Evolutionary conservation across 2,888 invertebrate genomes (phyloP), one percentile per base, ranked within the genome.

Genomic region (Noctua janthe): DNA sequence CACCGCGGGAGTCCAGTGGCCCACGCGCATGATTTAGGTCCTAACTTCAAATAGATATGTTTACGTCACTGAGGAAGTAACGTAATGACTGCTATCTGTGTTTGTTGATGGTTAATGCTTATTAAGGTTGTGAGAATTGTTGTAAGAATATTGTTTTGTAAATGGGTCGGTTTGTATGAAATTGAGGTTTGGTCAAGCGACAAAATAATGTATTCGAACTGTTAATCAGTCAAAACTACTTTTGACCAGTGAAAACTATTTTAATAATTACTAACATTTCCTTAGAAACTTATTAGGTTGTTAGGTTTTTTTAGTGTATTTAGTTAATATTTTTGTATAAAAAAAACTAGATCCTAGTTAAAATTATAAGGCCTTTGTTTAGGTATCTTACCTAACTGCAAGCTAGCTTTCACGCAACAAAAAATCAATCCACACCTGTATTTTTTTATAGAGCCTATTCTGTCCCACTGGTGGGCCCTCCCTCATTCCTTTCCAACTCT

Each of bases 1-100:
- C 95, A 87, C 94, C 82, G 92, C 95, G 92, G 95, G 95, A 94
- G 89, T 88, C 89, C 91, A 81, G 83, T 87, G 91, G 92, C 94
- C 94, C 94, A 94, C 94, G 94, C 93, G 90, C 88, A 80, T 86
- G 89, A 90, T 90, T 90, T 90, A 90, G 87, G 85, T 78, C 47
- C 82, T 74, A 67, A 73, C 83, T 82, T 82, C 84, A 81, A 83
- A 89, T 90, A 89, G 81, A 89, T 90, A 90, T 88, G 88, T 90
- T 86, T 84, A 81, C 76, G 90, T 90, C 89, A 83, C 79, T 69
- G 51, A 47, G 75, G 76, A 87, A 90, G 87, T 87, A 87, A 76
- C 67, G 74, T 89, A 87, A 90, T 89, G 83, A 87, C 87, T 83
- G 81, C 67, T 82, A 76, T 67, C 66, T 88, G 66, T 78, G 82